phyloP scores from a whole-genome alignment of 2,888 invertebrate genomes.

The Lithophane socia region DNA sequence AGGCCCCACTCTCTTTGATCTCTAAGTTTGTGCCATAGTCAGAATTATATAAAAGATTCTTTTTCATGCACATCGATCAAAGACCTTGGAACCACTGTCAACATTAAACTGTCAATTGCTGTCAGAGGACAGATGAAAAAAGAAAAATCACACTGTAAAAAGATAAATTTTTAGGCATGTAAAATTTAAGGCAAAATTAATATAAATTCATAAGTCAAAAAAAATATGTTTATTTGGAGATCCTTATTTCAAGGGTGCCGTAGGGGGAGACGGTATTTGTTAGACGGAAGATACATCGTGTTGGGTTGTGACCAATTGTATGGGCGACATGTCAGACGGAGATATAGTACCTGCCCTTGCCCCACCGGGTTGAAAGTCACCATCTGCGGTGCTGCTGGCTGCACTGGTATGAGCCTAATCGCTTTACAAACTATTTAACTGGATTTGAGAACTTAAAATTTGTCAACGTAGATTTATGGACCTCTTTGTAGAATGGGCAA shows the following conservation, averaged over 20 bases:
- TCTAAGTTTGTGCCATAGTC: constrained; percentile 8
- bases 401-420: constrained; percentile 77
- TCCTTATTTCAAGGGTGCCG: constrained; percentile 48
- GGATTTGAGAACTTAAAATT: not conserved
- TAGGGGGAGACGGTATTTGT: constrained; percentile 33
- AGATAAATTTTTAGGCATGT: constrained; percentile 49
- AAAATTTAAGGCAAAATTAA: constrained; percentile 32
- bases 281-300: constrained; percentile 15
- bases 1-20: not conserved
- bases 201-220: constrained; percentile 49
- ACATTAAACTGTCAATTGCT: constrained; percentile 10
- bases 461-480: not conserved
- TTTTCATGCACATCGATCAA: constrained; percentile 7
- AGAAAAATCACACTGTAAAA: constrained; percentile 32
- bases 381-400: constrained; percentile 89
- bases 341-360: constrained; percentile 78
- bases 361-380: constrained; percentile 89
- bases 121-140: constrained; percentile 32
- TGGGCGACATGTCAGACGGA: constrained; percentile 22
- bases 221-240: constrained; percentile 63
- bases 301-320: constrained; percentile 10
- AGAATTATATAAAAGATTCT: constrained; percentile 9
- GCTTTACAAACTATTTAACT: not conserved
- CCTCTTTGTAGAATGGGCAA: not conserved
- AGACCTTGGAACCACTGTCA: constrained; percentile 14